Base-by-base conservation (phyloP, 1,140 invertebrate genomes). In the Drosophila burlai region DNA sequence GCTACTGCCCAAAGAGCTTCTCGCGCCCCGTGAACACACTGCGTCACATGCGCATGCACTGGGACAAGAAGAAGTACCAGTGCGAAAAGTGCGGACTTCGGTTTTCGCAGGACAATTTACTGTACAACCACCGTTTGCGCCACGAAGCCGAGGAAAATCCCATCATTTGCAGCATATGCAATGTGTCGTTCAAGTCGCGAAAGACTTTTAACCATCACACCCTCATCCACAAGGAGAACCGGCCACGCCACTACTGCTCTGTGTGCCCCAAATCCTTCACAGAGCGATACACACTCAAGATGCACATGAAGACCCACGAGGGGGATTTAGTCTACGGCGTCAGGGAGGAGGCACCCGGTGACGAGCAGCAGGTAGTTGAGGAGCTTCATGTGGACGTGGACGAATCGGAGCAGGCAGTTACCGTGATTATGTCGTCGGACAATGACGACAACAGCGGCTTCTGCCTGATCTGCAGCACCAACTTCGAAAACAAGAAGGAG, bases 51-150 rank as follows among this genome's bases (percentile, higher is more conserved):
- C 85, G 91, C 36, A 92, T 91, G 83, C 91, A 92, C 54, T 92
- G 91, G 91, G 85, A 92, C 52, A 92, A 92, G 43, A 92, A 92
- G 50, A 91, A 92, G 40, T 92, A 91, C 61, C 91, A 92, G 64
- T 92, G 91, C 29, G 91, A 92, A 68, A 92, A 91, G 58, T 92
- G 91, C 46, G 91, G 91, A 2, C 38, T 89, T 36, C 77, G 91
- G 3, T 92, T 92, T 52, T 92, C 91, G 0, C 81, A 87, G 50
- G 87, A 92, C 29, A 90, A 92, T 47, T 63, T 92, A 24, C 60
- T 92, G 4, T 92, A 92, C 52, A 92, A 92, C 42, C 91, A 92
- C 57, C 67, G 85, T 2, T 52, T 92, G 58, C 85, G 83, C 2
- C 91, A 92, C 55, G 91, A 92, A 49, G 91, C 91, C 26, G 91